Base-by-base conservation (phyloP, 2,797 vertebrate genomes). In the Pygocentrus nattereri region DNA sequence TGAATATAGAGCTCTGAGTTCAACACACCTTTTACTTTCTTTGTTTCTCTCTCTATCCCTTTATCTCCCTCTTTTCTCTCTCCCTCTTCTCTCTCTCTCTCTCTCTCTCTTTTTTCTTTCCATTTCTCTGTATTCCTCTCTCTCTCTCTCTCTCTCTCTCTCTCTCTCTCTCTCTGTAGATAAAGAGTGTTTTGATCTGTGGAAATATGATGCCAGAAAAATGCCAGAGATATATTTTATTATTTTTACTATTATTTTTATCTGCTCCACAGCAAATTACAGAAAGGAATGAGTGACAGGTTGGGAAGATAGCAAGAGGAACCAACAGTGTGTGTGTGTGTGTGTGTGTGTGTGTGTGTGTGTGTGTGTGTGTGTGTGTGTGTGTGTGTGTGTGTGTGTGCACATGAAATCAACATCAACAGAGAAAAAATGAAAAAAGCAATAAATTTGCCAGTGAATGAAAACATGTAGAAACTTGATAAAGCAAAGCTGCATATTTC, bases 191-290 rank as follows among this genome's bases (percentile, higher is more conserved):
- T n/a, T 68, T 59, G 23, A 61, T 58, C 23, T 25, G 52, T 44
- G 65, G n/a, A 44, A 72, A 76, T 69, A 74, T 34, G 44, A 50
- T 25, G 21, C n/a, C n/a, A n/a, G n/a, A n/a, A 18, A 82, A 80
- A 70, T 71, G 21, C 7, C 67, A 76, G 31, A 18, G 16, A 54
- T 77, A 31, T 61, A 65, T 68, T 30, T 71, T 62, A 62, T 54
- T 23, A 61, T 44, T 34, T 11, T 76, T 65, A 27, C 50, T 52
- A 31, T 54, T 65, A 52, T 67, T 25, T 84, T 76, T 65, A 75
- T 71, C 49, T 23, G 41, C 21, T 50, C 34, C 19, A 8, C 41
- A n/a, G 31, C n/a, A 61, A 68, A 38, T 27, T 25, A 70, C 8
- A 18, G 44, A 74, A 54, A 21, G 19, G 23, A 65, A 44, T 16